Base-by-base conservation (phyloP, 2,888 invertebrate genomes). In the Digitonthophagus gazella region DNA sequence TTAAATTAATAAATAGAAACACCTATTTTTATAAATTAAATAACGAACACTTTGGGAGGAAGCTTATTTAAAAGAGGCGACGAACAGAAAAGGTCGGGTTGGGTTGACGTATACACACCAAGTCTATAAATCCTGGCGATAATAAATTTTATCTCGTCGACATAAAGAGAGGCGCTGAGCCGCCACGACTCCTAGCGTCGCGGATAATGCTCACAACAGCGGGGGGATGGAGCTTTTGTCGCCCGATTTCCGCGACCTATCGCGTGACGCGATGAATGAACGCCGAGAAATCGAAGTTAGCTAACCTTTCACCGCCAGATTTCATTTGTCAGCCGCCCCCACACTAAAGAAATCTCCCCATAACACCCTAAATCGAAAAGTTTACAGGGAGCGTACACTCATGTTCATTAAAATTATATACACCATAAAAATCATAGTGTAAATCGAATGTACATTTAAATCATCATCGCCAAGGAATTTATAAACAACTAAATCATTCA, bases 231-330 rank as follows among this genome's bases (percentile, higher is more conserved):
- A 8, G 28, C 28, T 44, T 44, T 44, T 44, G 28, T 44, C 28
- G 28, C 8, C 6, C 28, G 28, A 44, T 11, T 44, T 44, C 28
- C 28, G 28, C 28, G 28, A 44, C 28, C 28, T 44, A 44, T 44
- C 28, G 28, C 11, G 28, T 44, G 28, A 44, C 28, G 28, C 28
- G 28, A 44, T 44, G 28, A 44, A 44, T 44, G 28, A 44, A 44
- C 28, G 8, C 11, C 8, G 28, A 82, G 82, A 81, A 81, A 81
- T 81, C 80, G 80, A 77, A 78, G 78, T 80, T 78, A 80, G 79
- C 80, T 80, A 82, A 82, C 82, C 82, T 83, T 80, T 83, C 82
- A 82, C 80, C 77, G 77, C 75, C 82, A 82, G 82, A 80, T 78
- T 80, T 80, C 82, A 83, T 83, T 83, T 82, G 81, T 83, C 82